Evolutionary conservation across 2,113 vertebrate species (phyloP).

Genomic region (Ciconia maguari): DNA sequence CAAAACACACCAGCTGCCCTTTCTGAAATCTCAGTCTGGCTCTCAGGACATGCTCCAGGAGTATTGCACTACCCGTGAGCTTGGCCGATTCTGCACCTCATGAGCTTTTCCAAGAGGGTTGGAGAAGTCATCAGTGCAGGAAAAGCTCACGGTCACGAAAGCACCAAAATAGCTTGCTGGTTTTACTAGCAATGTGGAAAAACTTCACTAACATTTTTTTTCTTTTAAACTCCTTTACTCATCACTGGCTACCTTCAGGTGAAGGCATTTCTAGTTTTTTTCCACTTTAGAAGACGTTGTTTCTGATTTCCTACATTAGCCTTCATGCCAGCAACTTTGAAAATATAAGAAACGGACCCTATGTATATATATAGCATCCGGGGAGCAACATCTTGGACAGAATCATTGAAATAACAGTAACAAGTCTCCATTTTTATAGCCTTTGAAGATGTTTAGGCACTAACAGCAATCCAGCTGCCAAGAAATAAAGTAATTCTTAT

Average conservation of each 20-base stretch:
- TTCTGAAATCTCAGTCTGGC: background rate
- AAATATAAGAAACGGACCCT: background rate
- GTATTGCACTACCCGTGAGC: background rate
- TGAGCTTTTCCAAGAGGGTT: background rate
- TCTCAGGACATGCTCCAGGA: background rate
- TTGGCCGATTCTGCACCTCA: background rate
- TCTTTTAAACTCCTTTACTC: background rate
- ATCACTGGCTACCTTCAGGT: background rate
- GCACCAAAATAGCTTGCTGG: background rate
- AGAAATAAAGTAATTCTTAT: background rate
- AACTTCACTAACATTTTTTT: background rate
- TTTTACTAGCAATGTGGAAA: background rate
- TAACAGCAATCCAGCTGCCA: background rate
- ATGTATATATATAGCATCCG: background rate
- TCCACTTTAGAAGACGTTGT: background rate
- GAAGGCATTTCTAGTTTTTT: background rate
- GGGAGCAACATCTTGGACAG: background rate
- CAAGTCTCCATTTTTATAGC: background rate
- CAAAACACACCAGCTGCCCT: background rate
- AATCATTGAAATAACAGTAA: background rate
- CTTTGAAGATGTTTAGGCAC: slow-evolving; percentile 35
- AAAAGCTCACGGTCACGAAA: background rate
- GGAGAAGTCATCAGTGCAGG: background rate
- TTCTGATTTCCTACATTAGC: background rate
- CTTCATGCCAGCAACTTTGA: background rate